These are phyloP conservation scores for Lampris megalopsis DNA, from an alignment of 2,113 vertebrate genomes.

Conservation along the genomic window DNA sequence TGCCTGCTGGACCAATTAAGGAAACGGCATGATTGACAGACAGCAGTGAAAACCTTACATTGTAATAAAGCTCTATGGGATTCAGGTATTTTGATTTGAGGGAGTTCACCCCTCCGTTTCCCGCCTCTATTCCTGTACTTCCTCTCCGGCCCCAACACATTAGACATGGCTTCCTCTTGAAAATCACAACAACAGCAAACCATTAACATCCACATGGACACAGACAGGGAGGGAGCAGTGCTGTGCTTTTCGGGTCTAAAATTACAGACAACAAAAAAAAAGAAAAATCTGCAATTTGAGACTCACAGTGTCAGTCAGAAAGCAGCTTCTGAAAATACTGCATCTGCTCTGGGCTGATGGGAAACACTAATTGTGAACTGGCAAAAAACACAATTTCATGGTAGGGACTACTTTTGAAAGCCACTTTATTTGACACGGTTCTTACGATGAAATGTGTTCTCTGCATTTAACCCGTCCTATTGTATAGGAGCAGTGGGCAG, in stretches of 20 bases:
- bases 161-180: slow-evolving; percentile 17
- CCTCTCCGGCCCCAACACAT: slow-evolving; percentile 39
- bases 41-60: slow-evolving; percentile 10
- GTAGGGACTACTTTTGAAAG: too few relatives aligned
- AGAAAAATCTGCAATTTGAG: neutral
- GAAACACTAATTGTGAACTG: too few relatives aligned
- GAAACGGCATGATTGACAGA: slow-evolving; percentile 45
- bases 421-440: too few relatives aligned
- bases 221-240: neutral
- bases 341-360: too few relatives aligned
- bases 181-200: slow-evolving; percentile 5
- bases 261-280: too few relatives aligned
- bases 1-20: slow-evolving; percentile 40
- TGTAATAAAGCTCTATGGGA: slow-evolving; percentile 19
- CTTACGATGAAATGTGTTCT: too few relatives aligned
- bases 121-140: slow-evolving; percentile 70
- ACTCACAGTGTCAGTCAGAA: neutral
- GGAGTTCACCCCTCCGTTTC: slow-evolving; percentile 62
- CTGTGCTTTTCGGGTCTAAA: too few relatives aligned
- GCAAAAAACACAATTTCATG: too few relatives aligned
- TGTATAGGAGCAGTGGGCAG: too few relatives aligned
- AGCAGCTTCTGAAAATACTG: too few relatives aligned
- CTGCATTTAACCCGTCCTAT: too few relatives aligned
- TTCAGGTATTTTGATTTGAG: slow-evolving; percentile 59
- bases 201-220: slow-evolving; percentile 4